A percentile compares a stretch with the other conserved stretches of the same genome.
phyloP scores from a whole-genome alignment of 1,140 invertebrate genomes.

The Battus philenor region DNA sequence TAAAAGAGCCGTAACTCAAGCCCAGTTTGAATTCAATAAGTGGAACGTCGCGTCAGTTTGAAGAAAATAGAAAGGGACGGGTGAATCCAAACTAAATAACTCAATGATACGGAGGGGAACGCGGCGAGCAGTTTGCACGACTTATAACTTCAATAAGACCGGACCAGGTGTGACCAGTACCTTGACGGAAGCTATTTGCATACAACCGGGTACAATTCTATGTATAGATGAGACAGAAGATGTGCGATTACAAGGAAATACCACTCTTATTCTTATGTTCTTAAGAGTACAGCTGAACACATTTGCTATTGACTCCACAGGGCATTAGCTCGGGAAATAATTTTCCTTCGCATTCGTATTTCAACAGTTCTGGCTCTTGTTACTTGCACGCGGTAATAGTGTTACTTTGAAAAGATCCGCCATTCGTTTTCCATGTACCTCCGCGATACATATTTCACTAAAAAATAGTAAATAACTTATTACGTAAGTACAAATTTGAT shows the following conservation, averaged over 20 bases:
- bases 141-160: constrained; percentile 70
- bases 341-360: too few species aligned
- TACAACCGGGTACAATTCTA: constrained; percentile 22
- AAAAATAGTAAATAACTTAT: too few species aligned
- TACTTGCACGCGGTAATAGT: too few species aligned
- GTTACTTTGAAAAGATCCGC: too few species aligned
- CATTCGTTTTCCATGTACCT: too few species aligned
- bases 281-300: too few species aligned
- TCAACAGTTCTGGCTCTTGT: too few species aligned
- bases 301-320: too few species aligned
- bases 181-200: constrained; percentile 54
- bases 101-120: constrained; percentile 33
- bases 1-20: constrained; percentile 11
- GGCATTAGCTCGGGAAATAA: too few species aligned
- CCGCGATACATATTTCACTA: too few species aligned
- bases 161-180: constrained; percentile 59
- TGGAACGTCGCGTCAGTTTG: not conserved
- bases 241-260: not conserved
- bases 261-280: not conserved
- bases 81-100: constrained; percentile 32
- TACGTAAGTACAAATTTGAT: too few species aligned
- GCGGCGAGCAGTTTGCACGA: constrained; percentile 53
- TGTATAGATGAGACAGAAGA: not conserved
- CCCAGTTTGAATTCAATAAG: constrained; percentile 12
- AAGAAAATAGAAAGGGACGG: constrained; percentile 20